Percentiles rank a stretch among this genome's conserved stretches.
phyloP scores from a whole-genome alignment of 2,113 vertebrate species.

The Melanerpes aurifrons region DNA sequence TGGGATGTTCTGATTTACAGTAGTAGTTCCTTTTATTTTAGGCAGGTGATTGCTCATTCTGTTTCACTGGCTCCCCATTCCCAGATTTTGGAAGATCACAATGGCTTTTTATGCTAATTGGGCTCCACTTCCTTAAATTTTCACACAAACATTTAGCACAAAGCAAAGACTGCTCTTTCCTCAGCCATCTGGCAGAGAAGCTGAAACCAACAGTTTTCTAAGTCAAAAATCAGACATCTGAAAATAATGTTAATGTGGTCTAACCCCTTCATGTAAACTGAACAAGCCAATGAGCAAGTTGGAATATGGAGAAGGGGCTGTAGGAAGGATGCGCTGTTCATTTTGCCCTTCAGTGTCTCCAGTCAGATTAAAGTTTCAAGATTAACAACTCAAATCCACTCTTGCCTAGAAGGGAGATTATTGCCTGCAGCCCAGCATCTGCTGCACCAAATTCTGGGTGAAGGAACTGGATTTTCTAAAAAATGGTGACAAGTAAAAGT shows the following conservation, averaged over 20 bases:
- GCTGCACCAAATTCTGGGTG: neutral
- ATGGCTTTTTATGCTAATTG: conserved; percentile 72
- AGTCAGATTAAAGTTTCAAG: neutral
- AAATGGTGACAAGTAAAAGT: neutral
- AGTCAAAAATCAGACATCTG: conserved; percentile 73
- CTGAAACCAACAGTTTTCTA: conserved; percentile 75
- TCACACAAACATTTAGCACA: conserved; percentile 68
- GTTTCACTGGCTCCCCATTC: conserved; percentile 2
- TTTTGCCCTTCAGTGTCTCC: neutral
- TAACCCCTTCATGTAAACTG: conserved; percentile 4
- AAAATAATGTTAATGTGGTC: conserved; percentile 61
- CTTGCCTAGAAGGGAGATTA: neutral
- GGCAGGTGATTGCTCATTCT: conserved; percentile 18
- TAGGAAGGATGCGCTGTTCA: neutral
- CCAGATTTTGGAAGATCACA: conserved; percentile 35
- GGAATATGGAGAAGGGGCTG: neutral
- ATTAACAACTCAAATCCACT: neutral
- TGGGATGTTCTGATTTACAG: neutral
- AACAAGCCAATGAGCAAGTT: neutral
- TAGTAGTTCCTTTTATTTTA: conserved; percentile 6
- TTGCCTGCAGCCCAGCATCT: neutral
- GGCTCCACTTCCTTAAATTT: conserved; percentile 63
- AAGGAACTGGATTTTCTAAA: neutral
- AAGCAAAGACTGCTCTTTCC: conserved; percentile 73
- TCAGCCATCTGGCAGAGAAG: conserved; percentile 78